These are phyloP conservation scores for Aphidius colemani DNA, from an alignment of 2,888 invertebrate genomes.

Conservation along the genomic window DNA sequence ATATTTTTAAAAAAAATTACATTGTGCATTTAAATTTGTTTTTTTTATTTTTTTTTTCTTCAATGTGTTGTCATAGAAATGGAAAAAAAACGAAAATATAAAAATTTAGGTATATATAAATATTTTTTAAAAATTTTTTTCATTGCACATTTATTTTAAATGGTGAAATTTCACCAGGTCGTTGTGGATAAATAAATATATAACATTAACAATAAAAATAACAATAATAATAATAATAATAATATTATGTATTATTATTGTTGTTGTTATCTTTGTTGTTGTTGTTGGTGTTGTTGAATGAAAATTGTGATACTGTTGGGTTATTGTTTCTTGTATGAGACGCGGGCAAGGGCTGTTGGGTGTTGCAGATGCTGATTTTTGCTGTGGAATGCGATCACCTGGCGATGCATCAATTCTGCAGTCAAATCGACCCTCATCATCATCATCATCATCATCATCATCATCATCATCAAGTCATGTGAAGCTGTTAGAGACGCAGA, in stretches of 20 bases:
- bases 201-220: not conserved
- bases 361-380: constrained; percentile 88
- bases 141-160: too few species aligned
- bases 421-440: too few species aligned
- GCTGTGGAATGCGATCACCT: constrained; percentile 83
- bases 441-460: constrained; percentile 43
- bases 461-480: constrained; percentile 45
- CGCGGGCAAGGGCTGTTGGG: constrained; percentile 54
- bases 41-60: too few species aligned
- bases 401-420: constrained; percentile 68
- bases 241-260: not conserved
- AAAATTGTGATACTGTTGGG: not conserved
- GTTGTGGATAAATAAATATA: not conserved
- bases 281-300: not conserved
- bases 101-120: too few species aligned
- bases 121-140: too few species aligned
- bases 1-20: too few species aligned
- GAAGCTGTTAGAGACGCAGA: constrained; percentile 54
- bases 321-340: constrained; percentile 33
- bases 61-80: too few species aligned
- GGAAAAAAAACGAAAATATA: not conserved
- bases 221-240: too few species aligned
- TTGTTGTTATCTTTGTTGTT: not conserved
- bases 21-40: too few species aligned
- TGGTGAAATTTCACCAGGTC: too few species aligned